Conservation (phyloP, 2,797 vertebrate genomes). For the Catostomus latipinnis region DNA sequence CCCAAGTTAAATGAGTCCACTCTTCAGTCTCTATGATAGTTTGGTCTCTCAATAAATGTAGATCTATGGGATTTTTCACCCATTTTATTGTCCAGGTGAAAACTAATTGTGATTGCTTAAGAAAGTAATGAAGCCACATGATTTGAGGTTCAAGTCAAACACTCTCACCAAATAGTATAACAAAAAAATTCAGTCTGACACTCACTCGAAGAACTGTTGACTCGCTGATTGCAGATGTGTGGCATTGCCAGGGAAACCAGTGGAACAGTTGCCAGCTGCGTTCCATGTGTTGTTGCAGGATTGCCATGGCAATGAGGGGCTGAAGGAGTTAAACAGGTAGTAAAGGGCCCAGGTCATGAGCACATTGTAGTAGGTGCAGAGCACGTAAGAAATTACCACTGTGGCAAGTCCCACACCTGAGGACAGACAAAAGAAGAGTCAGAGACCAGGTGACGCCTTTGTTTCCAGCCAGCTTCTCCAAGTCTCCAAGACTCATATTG, state of each 20-base stretch:
- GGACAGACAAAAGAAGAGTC: conserved; percentile 51
- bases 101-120: too few species aligned
- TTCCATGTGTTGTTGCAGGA: conserved; percentile 83
- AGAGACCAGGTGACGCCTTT: not conserved
- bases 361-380: conserved; percentile 80
- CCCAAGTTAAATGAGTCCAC: too few species aligned
- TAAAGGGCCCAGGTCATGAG: conserved; percentile 78
- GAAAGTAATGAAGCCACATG: not conserved
- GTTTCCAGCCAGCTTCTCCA: not conserved
- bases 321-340: conserved; percentile 79
- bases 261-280: conserved; percentile 72
- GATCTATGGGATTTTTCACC: too few species aligned
- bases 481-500: not conserved
- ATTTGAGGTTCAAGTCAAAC: not conserved
- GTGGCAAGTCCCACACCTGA: conserved; percentile 81
- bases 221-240: conserved; percentile 76
- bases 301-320: conserved; percentile 72
- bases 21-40: too few species aligned
- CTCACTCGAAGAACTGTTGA: conserved; percentile 83
- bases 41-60: too few species aligned
- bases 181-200: not conserved
- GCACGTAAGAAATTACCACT: conserved; percentile 77
- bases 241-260: conserved; percentile 70
- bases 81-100: too few species aligned
- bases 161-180: not conserved